Evolutionary conservation across 2,797 vertebrate species (phyloP), one percentile per base, ranked within the genome.

Genomic region (Notamacropus eugenii): DNA sequence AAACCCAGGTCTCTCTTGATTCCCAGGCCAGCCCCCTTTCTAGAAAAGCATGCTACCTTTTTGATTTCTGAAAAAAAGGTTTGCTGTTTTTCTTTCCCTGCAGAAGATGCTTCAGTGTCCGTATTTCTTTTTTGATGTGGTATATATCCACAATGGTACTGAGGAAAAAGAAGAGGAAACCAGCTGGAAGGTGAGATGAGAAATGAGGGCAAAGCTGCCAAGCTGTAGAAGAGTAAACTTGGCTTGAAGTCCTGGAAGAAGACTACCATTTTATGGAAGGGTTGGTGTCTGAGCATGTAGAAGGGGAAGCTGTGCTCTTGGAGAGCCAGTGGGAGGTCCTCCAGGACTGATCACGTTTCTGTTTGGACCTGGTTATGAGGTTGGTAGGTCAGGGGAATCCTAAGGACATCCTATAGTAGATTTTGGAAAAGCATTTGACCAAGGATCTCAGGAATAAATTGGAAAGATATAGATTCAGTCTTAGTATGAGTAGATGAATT

Each of bases 91-190:
- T 1, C 9, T 93, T 87, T n/a, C 0, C 13, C 10, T 56, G 52
- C 98, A 99, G 99, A 99, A 99, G 98, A 99, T 99, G 99, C 98
- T 99, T 74, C 99, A 99, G 97, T 99, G 99, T 56, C 99, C 99
- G 0, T 99, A 99, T 97, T 99, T 99, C 97, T 99, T 99, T 98
- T 99, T 99, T 0, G 99, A 99, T 3, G 98, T 99, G 4, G 99
- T 99, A 34, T 99, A 99, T 93, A 99, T 99, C 96, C 99, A 99
- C 98, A 99, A 99, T 0, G 99, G 99, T 0, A 14, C 95, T 0
- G 99, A 99, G 0, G 99, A 99, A 82, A 99, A 99, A 96, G 99
- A 99, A 0, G 99, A 99, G 0, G 99, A 99, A 93, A 98, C 97
- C 13, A 99, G 99, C 98, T 99, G 99, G 99, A 99, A 99, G 99